Conservation (phyloP, 2,888 invertebrate species). For the Laspeyria flexula region DNA sequence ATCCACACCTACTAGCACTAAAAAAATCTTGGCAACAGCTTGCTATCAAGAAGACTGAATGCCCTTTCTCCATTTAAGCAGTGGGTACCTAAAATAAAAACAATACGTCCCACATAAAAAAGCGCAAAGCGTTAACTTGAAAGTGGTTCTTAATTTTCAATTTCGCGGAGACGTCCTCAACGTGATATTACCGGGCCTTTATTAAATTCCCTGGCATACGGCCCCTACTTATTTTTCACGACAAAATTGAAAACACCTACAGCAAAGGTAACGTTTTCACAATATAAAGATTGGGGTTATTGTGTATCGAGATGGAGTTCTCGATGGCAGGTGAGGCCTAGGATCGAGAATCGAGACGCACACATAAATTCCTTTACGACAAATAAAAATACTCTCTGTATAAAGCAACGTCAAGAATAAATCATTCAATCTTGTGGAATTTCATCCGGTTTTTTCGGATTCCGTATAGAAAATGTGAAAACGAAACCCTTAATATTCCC, state of each 20-base stretch:
- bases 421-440: slow-evolving; percentile 75
- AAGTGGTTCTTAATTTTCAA: slow-evolving; percentile 73
- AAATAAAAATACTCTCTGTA: slow-evolving; percentile 73
- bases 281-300: slow-evolving; percentile 78
- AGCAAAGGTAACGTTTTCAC: slow-evolving; percentile 68
- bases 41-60: too few species aligned
- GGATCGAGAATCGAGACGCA: slow-evolving; percentile 56
- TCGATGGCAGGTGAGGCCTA: slow-evolving; percentile 59
- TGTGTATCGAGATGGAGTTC: slow-evolving; percentile 61
- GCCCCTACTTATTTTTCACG: slow-evolving; percentile 67
- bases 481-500: slow-evolving; percentile 33
- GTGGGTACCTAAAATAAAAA: too few species aligned
- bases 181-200: slow-evolving; percentile 66
- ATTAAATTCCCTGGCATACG: slow-evolving; percentile 69
- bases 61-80: too few species aligned
- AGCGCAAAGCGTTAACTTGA: slow-evolving; percentile 45
- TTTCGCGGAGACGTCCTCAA: slow-evolving; percentile 62
- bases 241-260: slow-evolving; percentile 77
- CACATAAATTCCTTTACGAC: slow-evolving; percentile 81
- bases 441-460: slow-evolving; percentile 42
- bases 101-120: slow-evolving; percentile 39
- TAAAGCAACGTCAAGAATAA: slow-evolving; percentile 64
- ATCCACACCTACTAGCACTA: too few species aligned
- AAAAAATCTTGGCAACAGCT: too few species aligned
- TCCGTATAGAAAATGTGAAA: slow-evolving; percentile 28